Evolutionary conservation across 2,888 invertebrate genomes (phyloP), one percentile per base, ranked within the genome.

Genomic region (Lepidochrysops patricia): DNA sequence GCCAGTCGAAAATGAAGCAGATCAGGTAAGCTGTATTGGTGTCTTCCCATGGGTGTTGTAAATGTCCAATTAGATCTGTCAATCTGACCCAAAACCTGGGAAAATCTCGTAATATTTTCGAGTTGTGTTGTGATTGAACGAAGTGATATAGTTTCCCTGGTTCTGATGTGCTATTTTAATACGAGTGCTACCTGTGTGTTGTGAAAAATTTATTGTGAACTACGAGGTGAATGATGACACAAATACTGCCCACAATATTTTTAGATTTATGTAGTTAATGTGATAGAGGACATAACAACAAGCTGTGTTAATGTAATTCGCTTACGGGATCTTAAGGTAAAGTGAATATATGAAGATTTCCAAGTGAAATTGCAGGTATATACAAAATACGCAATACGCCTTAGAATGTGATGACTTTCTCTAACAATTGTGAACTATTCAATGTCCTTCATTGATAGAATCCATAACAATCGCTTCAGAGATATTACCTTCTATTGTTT

Each of bases 1-100:
- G 86, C 78, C 80, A 74, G 79, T 86, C 74, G 89, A 89, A 88
- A 89, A 89, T 89, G 89, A 89, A 76, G 72, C 80, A 67, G 89
- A 89, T 76, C 87, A 86, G 84, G 89, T 89, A 79, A 84, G 85
- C 77, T 65, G 73, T 76, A 72, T 72, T 74, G 71, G 75, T 81
- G 76, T 71, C 72, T 77, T 77, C 72, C 74, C 68, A 74, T 80
- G 81, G 83, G 79, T 84, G 82, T 80, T 84, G 80, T 83, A 84
- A 81, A 83, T 82, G 79, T 83, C 80, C 69, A 73, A 72, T 68
- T 76, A 73, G 75, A 81, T 75, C 84, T 88, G 88, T 89, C 88
- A 89, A 79, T 81, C 75, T 81, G 84, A 82, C 83, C 79, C 76
- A 79, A 80, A 84, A 87, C 86, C 81, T 77, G 77, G 77, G 75